These are phyloP conservation scores for Kryptolebias marmoratus DNA, from an alignment of 2,113 vertebrate species.

Conservation along the genomic window DNA sequence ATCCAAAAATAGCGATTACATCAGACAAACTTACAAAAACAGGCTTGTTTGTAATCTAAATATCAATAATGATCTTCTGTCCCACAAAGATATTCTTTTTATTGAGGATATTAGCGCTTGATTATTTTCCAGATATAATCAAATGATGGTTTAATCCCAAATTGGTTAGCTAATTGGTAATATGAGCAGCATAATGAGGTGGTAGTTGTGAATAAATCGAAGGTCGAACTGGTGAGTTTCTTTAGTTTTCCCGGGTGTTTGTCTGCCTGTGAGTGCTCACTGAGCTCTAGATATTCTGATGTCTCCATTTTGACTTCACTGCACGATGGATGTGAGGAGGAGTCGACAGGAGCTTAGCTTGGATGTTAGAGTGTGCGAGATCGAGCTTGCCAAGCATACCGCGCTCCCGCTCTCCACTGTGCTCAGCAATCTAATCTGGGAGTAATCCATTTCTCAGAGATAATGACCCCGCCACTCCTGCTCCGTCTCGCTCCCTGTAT, in stretches of 20 bases:
- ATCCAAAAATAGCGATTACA: constrained; percentile 7
- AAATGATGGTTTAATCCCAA: background rate
- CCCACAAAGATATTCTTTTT: no score
- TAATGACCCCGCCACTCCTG: constrained; percentile 70
- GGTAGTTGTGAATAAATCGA: background rate
- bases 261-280: background rate
- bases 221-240: constrained; percentile 1
- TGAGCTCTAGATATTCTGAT: constrained; percentile 46
- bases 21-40: background rate
- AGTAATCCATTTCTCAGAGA: constrained; percentile 82
- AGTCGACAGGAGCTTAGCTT: constrained; percentile 58
- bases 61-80: background rate
- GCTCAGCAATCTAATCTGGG: constrained; percentile 79
- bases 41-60: background rate
- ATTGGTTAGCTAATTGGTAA: background rate
- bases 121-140: background rate
- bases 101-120: background rate
- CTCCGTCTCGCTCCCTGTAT: constrained; percentile 35
- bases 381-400: constrained; percentile 51
- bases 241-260: background rate
- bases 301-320: constrained; percentile 65
- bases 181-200: background rate
- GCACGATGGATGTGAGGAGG: constrained; percentile 53
- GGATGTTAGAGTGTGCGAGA: constrained; percentile 34
- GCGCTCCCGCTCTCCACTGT: constrained; percentile 59